These are phyloP conservation scores for Cinara cedri DNA, from an alignment of 2,888 invertebrate species.

Conservation along the genomic window DNA sequence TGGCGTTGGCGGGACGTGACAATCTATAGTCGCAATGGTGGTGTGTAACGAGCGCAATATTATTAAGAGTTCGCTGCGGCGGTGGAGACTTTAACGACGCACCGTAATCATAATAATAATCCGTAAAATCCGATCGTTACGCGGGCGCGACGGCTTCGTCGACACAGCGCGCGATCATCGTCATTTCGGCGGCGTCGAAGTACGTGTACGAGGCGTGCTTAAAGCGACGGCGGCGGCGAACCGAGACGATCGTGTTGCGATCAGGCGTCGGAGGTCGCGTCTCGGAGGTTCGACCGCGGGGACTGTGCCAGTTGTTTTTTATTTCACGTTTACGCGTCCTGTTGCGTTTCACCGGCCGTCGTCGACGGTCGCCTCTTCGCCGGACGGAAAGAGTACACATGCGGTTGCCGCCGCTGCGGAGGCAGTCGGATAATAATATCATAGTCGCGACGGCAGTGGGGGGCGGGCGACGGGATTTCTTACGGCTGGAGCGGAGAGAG, in stretches of 20 bases:
- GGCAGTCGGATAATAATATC: neutral
- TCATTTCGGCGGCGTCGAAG: neutral
- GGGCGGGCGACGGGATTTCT: no score
- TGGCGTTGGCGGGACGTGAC: neutral
- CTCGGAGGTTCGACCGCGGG: conserved; percentile 16
- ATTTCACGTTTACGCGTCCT: neutral
- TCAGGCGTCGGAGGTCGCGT: neutral
- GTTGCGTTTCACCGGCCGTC: neutral
- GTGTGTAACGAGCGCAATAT: no score
- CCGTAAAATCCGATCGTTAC: neutral
- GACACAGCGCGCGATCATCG: conserved; percentile 14
- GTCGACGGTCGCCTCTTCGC: conserved; percentile 24
- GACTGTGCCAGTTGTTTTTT: neutral
- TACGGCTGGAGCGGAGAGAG: neutral
- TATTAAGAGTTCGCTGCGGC: neutral
- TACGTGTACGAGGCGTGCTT: neutral
- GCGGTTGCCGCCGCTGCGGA: neutral
- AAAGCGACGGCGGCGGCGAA: neutral
- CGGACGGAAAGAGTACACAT: neutral
- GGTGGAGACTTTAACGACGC: conserved; percentile 42
- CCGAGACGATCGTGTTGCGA: neutral
- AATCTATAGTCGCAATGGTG: neutral
- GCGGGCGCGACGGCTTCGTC: neutral
- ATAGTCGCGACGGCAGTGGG: neutral
- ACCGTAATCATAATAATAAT: conserved; percentile 3